A percentile compares a stretch with the other conserved stretches of the same genome.
phyloP scores from a whole-genome alignment of 2,888 invertebrate species.

The Odontocerum albicorne region DNA sequence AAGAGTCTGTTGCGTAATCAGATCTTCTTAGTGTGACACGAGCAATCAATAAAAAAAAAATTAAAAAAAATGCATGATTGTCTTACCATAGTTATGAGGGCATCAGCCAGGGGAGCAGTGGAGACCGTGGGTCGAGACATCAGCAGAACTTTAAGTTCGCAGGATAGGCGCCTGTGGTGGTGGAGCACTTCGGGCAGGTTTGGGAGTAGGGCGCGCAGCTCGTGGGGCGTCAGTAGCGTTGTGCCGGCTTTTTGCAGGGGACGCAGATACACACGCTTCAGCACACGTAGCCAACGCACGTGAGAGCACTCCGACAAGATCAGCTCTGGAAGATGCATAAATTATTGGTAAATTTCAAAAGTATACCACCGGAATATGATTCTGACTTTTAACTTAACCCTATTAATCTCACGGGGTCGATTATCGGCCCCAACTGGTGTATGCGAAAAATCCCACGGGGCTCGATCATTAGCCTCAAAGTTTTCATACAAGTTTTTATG shows the following conservation, averaged over 20 bases:
- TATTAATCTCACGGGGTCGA: too few species aligned
- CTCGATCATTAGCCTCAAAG: too few species aligned
- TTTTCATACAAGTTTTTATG: too few species aligned
- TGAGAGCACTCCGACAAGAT: conserved; percentile 88
- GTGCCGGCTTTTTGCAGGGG: conserved; percentile 66
- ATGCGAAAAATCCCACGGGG: too few species aligned
- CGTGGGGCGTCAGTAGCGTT: conserved; percentile 70
- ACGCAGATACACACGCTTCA: conserved; percentile 80
- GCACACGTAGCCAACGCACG: conserved; percentile 83
- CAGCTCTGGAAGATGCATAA: conserved; percentile 53
- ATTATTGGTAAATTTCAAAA: too few species aligned
- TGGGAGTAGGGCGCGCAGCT: conserved; percentile 78
- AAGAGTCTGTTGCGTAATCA: too few species aligned
- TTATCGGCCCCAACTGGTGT: too few species aligned
- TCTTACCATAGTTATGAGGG: conserved; percentile 41
- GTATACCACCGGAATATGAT: too few species aligned
- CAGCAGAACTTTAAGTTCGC: conserved; percentile 43
- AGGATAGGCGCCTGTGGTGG: conserved; percentile 46
- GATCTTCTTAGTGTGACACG: too few species aligned
- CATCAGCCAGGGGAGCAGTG: conserved; percentile 48
- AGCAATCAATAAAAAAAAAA: too few species aligned
- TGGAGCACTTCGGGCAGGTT: conserved; percentile 79
- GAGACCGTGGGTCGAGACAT: conserved; percentile 44
- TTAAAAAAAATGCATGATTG: too few species aligned
- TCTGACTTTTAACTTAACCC: too few species aligned